A percentile compares a stretch with the other conserved stretches of the same genome.
phyloP scores from a whole-genome alignment of 2,113 vertebrate species.

The Nematolebias whitei region DNA sequence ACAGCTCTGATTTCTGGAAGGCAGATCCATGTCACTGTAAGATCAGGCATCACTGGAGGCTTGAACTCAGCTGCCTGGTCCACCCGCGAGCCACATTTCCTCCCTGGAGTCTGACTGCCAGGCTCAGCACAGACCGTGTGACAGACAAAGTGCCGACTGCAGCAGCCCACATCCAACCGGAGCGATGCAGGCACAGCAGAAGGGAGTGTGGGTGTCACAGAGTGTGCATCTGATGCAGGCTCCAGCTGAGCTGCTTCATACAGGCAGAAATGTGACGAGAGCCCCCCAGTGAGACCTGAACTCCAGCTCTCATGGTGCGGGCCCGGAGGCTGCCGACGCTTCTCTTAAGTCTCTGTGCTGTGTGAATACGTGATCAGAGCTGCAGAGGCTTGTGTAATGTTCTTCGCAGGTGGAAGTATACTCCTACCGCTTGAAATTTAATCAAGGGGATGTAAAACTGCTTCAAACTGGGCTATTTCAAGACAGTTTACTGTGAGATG shows the following conservation, averaged over 20 bases:
- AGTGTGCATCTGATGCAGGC: constrained; percentile 34
- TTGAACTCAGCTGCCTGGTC: constrained; percentile 44
- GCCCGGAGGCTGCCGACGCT: constrained; percentile 51
- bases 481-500: neutral
- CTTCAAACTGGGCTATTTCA: neutral
- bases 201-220: constrained; percentile 18
- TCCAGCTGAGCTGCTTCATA: constrained; percentile 50
- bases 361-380: constrained; percentile 52
- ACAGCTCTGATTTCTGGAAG: constrained; percentile 50
- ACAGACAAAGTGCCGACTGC: constrained; percentile 55
- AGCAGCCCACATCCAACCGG: constrained; percentile 42
- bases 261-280: constrained; percentile 53
- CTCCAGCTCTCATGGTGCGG: constrained; percentile 50
- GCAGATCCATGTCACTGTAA: constrained; percentile 37
- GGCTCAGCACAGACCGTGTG: constrained; percentile 49
- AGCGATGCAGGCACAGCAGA: constrained; percentile 25
- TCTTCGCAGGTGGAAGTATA: constrained; percentile 34
- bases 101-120: constrained; percentile 58
- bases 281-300: constrained; percentile 71
- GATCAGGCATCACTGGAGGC: constrained; percentile 51
- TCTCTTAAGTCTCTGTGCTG: constrained; percentile 41
- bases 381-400: constrained; percentile 11
- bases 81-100: constrained; percentile 28
- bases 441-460: neutral
- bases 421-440: constrained; percentile 3